phyloP scores from a whole-genome alignment of 1,140 invertebrate genomes.

The Micrasema minimum region DNA sequence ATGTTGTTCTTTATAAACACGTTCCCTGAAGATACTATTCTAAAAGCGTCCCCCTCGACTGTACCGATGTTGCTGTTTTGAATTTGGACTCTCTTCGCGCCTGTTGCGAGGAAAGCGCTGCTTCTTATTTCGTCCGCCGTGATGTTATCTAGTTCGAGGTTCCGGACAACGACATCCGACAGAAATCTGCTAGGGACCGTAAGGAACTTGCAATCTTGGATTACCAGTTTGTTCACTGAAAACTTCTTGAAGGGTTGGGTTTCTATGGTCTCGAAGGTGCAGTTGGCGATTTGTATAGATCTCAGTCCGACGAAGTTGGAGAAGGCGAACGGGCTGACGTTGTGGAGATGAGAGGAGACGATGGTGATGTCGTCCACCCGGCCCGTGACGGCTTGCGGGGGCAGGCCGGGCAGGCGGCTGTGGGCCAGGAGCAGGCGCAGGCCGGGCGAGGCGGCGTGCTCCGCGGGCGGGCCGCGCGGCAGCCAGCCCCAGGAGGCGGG shows the following conservation, averaged over 20 bases:
- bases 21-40: slow-evolving; percentile 69
- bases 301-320: slow-evolving; percentile 72
- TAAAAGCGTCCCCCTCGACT: slow-evolving; percentile 74
- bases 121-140: slow-evolving; percentile 69
- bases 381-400: slow-evolving; percentile 76
- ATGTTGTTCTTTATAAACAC: slow-evolving; percentile 76
- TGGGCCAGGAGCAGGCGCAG: slow-evolving; percentile 59
- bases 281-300: slow-evolving; percentile 67
- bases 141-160: slow-evolving; percentile 74
- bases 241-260: slow-evolving; percentile 84
- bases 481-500: slow-evolving; percentile 60
- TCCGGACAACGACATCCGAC: slow-evolving; percentile 76
- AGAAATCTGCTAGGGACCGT: slow-evolving; percentile 75
- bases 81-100: slow-evolving; percentile 70
- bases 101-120: slow-evolving; percentile 72
- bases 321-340: slow-evolving; percentile 77
- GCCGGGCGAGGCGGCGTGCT: slow-evolving; percentile 59
- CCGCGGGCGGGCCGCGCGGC: slow-evolving; percentile 56
- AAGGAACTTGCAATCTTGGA: slow-evolving; percentile 67
- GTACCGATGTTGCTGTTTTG: slow-evolving; percentile 70
- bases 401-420: slow-evolving; percentile 69
- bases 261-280: slow-evolving; percentile 70
- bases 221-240: slow-evolving; percentile 71
- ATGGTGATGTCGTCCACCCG: slow-evolving; percentile 76
- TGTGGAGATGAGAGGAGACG: slow-evolving; percentile 69